phyloP scores from a whole-genome alignment of 2,888 invertebrate genomes.

The Zygogramma bicolorata region DNA sequence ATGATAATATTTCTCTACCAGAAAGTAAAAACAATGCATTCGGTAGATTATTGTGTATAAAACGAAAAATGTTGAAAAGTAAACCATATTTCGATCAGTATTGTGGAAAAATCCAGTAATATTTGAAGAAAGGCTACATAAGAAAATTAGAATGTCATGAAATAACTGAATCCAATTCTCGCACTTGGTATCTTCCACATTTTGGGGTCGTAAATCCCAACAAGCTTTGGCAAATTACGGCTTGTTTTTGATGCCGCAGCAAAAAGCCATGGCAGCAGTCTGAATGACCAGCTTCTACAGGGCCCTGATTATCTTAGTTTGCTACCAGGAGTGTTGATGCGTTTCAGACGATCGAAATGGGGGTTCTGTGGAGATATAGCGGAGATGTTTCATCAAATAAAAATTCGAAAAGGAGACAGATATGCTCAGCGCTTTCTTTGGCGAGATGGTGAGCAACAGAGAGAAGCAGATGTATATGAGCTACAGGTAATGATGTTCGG shows the following conservation, averaged over 20 bases:
- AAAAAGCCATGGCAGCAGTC: background rate
- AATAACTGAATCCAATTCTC: background rate
- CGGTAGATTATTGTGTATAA: too few species aligned
- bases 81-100: too few species aligned
- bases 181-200: background rate
- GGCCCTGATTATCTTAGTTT: background rate
- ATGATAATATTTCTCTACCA: too few species aligned
- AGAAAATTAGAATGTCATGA: background rate
- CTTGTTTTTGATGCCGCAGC: slow-evolving; percentile 18
- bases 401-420: background rate
- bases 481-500: slow-evolving; percentile 3
- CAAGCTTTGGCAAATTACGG: background rate
- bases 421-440: slow-evolving; percentile 15
- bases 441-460: background rate
- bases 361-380: too few species aligned
- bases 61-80: too few species aligned
- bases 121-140: background rate
- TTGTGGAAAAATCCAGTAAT: too few species aligned
- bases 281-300: background rate
- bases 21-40: too few species aligned
- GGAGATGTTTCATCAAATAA: background rate
- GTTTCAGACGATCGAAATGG: background rate
- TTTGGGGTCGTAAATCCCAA: background rate
- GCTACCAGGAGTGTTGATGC: background rate
- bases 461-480: background rate